Evolutionary conservation across 2,888 invertebrate species (phyloP).

Genomic region (Andrena marginata): DNA sequence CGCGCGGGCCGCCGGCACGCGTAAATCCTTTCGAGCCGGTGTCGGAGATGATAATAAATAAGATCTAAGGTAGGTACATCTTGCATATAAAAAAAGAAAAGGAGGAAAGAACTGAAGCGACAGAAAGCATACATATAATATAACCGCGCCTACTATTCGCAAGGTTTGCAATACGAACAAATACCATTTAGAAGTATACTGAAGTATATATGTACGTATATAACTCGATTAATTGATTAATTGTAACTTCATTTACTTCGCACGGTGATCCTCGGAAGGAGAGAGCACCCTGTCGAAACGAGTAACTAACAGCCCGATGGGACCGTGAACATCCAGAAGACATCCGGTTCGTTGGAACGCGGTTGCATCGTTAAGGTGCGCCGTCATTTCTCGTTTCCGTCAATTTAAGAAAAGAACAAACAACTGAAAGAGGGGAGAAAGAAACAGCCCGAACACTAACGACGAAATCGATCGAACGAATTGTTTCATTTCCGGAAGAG

Average conservation of each 20-base stretch:
- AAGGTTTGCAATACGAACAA: conserved; percentile 75
- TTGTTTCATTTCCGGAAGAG: neutral
- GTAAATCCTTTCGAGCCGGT: conserved; percentile 69
- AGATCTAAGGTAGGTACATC: conserved; percentile 72
- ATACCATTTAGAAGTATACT: conserved; percentile 76
- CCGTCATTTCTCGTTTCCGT: conserved; percentile 4
- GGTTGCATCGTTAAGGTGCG: conserved; percentile 36
- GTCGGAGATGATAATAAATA: conserved; percentile 79
- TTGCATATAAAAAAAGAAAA: conserved; percentile 67
- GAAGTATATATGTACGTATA: conserved; percentile 69
- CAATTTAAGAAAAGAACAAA: conserved; percentile 13
- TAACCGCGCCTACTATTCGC: conserved; percentile 76
- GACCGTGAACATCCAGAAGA: conserved; percentile 39
- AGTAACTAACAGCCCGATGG: conserved; percentile 57
- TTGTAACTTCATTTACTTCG: conserved; percentile 76
- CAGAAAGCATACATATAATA: conserved; percentile 76
- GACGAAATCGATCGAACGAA: conserved; percentile 22
- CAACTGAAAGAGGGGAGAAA: neutral
- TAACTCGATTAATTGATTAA: conserved; percentile 79
- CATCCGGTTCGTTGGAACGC: conserved; percentile 40
- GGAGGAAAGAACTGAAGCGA: conserved; percentile 70
- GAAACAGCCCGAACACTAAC: conserved; percentile 28
- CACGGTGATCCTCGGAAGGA: conserved; percentile 37
- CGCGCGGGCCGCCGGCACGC: conserved; percentile 67
- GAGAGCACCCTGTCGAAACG: conserved; percentile 46